A percentile compares a stretch with the other conserved stretches of the same genome.
phyloP scores from a whole-genome alignment of 2,113 vertebrate genomes.

The Ailurus styani region DNA sequence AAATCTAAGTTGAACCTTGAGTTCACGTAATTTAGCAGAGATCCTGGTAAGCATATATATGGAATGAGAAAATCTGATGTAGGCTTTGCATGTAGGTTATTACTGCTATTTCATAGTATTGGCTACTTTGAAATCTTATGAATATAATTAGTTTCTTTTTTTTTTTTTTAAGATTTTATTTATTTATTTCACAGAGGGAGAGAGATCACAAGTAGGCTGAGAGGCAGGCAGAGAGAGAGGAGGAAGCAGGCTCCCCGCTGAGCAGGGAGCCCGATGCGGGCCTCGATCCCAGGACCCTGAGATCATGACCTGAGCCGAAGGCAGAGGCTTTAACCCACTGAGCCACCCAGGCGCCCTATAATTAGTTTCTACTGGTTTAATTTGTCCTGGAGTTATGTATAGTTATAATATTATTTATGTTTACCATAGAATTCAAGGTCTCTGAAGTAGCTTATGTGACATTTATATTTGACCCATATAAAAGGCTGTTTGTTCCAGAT shows the following conservation, averaged over 20 bases:
- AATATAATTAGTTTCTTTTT: constrained; percentile 19
- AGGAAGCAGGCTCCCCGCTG: too few species aligned
- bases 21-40: background rate
- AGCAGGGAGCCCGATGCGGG: too few species aligned
- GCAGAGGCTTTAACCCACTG: too few species aligned
- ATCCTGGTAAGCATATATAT: background rate
- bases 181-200: too few species aligned
- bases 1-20: background rate
- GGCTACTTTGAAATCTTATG: background rate
- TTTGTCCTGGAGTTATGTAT: background rate
- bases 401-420: background rate
- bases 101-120: background rate
- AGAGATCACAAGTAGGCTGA: too few species aligned
- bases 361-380: background rate
- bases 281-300: too few species aligned
- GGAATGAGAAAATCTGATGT: background rate
- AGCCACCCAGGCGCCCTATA: too few species aligned
- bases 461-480: background rate
- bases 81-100: background rate
- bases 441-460: background rate
- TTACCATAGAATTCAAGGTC: background rate
- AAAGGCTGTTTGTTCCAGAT: background rate
- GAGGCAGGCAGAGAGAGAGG: too few species aligned
- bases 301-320: too few species aligned
- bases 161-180: too few species aligned